These are phyloP conservation scores for Ctenochaetus hawaiiensis DNA, from an alignment of 2,797 vertebrate genomes.

Conservation along the genomic window DNA sequence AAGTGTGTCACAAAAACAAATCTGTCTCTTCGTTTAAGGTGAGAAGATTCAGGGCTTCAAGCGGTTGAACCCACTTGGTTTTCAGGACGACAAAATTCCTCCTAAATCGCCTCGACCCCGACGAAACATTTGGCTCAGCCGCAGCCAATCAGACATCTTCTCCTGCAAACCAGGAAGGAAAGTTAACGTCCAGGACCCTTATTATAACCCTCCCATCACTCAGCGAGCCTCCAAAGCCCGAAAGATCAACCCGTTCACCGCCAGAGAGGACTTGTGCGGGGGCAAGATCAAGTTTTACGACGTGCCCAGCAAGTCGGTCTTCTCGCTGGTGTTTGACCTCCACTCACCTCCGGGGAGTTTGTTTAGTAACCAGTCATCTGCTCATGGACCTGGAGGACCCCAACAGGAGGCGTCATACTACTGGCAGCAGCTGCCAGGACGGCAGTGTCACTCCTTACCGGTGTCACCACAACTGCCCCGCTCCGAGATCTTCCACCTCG, in stretches of 20 bases:
- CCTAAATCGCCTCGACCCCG: constrained; percentile 94
- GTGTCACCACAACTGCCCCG: constrained; percentile 90
- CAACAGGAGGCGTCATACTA: constrained; percentile 71
- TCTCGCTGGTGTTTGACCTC: constrained; percentile 96
- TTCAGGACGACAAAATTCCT: constrained; percentile 92
- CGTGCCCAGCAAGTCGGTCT: constrained; percentile 96
- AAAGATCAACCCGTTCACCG: constrained; percentile 97
- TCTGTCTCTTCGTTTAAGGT: constrained; percentile 55
- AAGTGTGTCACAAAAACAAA: not conserved
- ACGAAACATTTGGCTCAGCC: constrained; percentile 94
- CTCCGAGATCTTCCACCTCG: constrained; percentile 84
- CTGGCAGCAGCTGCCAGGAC: constrained; percentile 84
- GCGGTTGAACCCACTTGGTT: constrained; percentile 89
- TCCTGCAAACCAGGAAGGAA: constrained; percentile 91
- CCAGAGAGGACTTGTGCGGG: constrained; percentile 95
- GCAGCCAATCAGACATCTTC: constrained; percentile 98
- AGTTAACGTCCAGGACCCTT: constrained; percentile 94
- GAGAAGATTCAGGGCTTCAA: constrained; percentile 94
- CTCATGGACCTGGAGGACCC: constrained; percentile 35
- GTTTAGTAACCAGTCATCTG: constrained; percentile 72
- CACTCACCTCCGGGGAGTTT: constrained; percentile 89
- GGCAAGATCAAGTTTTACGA: constrained; percentile 98
- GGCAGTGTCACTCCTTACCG: constrained; percentile 92
- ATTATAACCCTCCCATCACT: constrained; percentile 87
- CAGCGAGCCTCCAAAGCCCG: constrained; percentile 68